Base-by-base conservation (phyloP, 1,140 invertebrate species). In the Ganaspis sp. region DNA sequence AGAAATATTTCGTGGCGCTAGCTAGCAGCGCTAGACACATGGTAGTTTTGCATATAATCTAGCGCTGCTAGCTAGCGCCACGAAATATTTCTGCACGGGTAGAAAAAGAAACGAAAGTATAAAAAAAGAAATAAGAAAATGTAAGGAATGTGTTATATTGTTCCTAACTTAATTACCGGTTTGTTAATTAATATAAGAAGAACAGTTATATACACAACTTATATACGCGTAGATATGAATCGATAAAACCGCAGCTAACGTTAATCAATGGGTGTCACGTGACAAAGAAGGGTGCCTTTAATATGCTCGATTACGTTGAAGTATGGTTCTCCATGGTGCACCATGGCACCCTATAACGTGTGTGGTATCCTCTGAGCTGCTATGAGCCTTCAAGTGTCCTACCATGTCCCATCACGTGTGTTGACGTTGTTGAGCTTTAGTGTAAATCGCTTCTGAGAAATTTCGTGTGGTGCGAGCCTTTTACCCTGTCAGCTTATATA, bases 261-360 rank as follows among this genome's bases (percentile, higher is more conserved):
- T 82, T 82, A 82, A 82, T 82, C 73, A 79, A 76, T 77, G 70
- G 76, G 72, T 21, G 77, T 82, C 77, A 69, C 77, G 81, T 82
- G 75, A 79, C 75, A 78, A 29, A 70, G 73, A 64, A 77, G 69
- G 71, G 76, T 71, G 21, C 54, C 54, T 58, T 58, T 15, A 58
- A 81, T 72, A 75, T 72, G 69, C 71, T 21, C 9, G 34, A 15
- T 37, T 75, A 70, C 17, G 45, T 54, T 45, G 49, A 40, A 54
- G 11, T 26, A 58, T 58, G 54, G 54, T 58, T 3, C 54, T 12
- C 4, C 1, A 26, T 29, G 58, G 58, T 64, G 45, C 15, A 73
- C 29, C 54, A 58, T 45, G 71, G 26, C 45, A 69, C 34, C 29
- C 29, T 34, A 49, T 49, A 49, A 17, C 45, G 17, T 17, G 45